Evolutionary conservation across 2,888 invertebrate genomes (phyloP).

Genomic region (Pogonocherus hispidulus): DNA sequence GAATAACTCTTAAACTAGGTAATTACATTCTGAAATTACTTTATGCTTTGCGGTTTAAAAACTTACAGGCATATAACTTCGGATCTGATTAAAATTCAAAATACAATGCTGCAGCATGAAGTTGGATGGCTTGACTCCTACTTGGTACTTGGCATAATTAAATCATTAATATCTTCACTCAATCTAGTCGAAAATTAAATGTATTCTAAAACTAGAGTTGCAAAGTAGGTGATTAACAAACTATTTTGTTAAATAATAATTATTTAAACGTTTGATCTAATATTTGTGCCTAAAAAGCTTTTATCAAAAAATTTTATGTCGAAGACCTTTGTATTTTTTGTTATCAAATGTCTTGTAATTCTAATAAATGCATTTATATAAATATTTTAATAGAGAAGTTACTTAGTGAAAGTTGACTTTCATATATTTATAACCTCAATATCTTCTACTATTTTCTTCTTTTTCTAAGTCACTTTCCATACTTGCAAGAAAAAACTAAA

Average conservation of each 20-base stretch:
- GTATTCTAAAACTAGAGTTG: neutral
- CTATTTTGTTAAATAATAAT: too few species aligned
- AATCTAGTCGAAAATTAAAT: conserved; percentile 31
- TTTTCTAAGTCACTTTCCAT: neutral
- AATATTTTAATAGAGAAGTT: neutral
- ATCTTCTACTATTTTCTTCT: neutral
- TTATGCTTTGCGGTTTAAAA: too few species aligned
- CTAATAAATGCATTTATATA: neutral
- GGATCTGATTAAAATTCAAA: conserved; percentile 25
- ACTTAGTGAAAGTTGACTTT: neutral
- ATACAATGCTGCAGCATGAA: conserved; percentile 22
- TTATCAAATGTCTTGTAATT: neutral
- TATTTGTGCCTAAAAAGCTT: too few species aligned
- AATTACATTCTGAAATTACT: too few species aligned
- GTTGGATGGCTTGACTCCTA: conserved; percentile 30
- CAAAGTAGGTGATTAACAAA: neutral
- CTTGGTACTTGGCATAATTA: conserved; percentile 34
- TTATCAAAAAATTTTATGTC: neutral
- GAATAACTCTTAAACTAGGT: too few species aligned
- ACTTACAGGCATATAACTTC: neutral
- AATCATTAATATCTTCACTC: conserved; percentile 31
- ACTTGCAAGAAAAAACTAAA: too few species aligned
- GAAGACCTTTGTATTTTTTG: neutral
- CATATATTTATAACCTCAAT: neutral
- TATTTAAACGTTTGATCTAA: too few species aligned